phyloP scores from a whole-genome alignment of 1,140 invertebrate species.

The Pogonomyrmex californicus region DNA sequence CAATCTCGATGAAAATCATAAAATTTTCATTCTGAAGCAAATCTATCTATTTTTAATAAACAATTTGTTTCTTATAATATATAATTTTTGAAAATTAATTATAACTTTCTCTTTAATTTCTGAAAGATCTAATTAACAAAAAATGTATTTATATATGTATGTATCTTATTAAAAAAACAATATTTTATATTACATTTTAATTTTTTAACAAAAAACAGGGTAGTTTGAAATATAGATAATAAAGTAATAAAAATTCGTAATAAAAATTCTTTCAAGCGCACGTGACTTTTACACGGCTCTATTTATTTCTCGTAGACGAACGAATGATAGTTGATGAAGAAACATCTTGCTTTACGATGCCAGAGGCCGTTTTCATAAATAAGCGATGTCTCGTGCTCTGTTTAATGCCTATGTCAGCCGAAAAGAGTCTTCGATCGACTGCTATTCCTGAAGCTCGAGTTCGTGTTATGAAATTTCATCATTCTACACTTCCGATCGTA shows the following conservation, averaged over 20 bases:
- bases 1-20: constrained; percentile 5
- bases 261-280: constrained; percentile 31
- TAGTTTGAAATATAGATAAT: neutral
- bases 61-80: neutral
- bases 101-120: neutral
- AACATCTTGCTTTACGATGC: constrained; percentile 40
- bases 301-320: constrained; percentile 44
- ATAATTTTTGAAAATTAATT: constrained; percentile 10
- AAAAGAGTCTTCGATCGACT: constrained; percentile 58
- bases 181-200: neutral
- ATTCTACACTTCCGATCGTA: constrained; percentile 30
- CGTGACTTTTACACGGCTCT: neutral
- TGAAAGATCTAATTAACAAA: neutral
- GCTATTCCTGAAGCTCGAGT: constrained; percentile 55
- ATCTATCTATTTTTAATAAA: neutral
- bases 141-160: neutral
- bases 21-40: neutral
- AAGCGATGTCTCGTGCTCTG: constrained; percentile 34
- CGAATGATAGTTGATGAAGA: neutral
- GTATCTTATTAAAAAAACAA: neutral
- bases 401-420: constrained; percentile 50
- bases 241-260: constrained; percentile 17
- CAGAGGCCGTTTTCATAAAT: constrained; percentile 58
- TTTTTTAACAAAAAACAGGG: neutral
- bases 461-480: constrained; percentile 58